Evolutionary conservation across 1,140 invertebrate genomes (phyloP).

Genomic region (Protaetia brevitarsis): DNA sequence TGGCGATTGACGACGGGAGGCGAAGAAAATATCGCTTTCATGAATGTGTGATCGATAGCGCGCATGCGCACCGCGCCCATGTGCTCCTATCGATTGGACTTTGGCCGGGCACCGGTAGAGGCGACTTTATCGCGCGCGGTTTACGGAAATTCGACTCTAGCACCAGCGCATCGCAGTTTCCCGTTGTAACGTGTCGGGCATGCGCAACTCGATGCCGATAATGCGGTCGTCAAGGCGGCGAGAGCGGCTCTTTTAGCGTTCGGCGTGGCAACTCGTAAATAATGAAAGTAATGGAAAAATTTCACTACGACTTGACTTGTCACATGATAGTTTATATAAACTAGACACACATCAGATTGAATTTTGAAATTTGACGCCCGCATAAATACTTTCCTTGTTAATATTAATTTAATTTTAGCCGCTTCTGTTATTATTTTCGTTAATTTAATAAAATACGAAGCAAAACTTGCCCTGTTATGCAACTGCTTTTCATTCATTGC

Average conservation of each 20-base stretch:
- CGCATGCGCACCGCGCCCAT: neutral
- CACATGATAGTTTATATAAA: neutral
- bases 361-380: too few species aligned
- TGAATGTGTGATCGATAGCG: slow-evolving; percentile 10
- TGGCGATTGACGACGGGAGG: neutral
- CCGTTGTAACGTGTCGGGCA: neutral
- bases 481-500: too few species aligned
- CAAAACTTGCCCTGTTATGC: too few species aligned
- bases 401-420: too few species aligned
- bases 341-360: neutral
- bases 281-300: neutral
- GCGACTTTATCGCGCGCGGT: neutral
- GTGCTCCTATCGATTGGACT: slow-evolving; percentile 9
- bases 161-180: neutral
- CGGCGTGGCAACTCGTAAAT: neutral
- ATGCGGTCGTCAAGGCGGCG: neutral
- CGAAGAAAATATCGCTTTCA: slow-evolving; percentile 15
- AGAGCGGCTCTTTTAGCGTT: too few species aligned
- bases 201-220: neutral
- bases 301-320: neutral
- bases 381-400: too few species aligned
- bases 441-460: too few species aligned
- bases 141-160: neutral
- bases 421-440: too few species aligned
- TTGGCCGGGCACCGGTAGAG: neutral